Base-by-base conservation (phyloP, 2,888 invertebrate genomes). In the Psococerastis gibbosa region DNA sequence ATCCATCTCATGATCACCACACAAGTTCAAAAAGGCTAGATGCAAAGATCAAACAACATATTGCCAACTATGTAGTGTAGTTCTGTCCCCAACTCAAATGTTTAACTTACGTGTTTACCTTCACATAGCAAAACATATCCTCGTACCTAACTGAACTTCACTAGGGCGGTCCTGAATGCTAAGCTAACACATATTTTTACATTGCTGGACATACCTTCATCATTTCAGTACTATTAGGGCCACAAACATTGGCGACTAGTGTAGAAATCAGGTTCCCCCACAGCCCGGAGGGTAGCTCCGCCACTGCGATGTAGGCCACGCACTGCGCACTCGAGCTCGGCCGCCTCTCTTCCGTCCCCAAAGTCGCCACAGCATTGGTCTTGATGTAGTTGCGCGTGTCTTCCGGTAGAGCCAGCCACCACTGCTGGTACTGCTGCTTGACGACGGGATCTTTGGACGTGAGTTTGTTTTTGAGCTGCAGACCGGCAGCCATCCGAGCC, bases 281-380 rank as follows among this genome's bases (percentile, higher is more conserved):
- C 54, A 89, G 78, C 45, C 79, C 76, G 42, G 81, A 78, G 1
- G 95, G 88, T 47, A 99, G 67, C 64, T 99, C 98, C 23, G 92
- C 83, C 42, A 95, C 91, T 1, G 95, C 98, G 47, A 99, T 89
- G 61, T 92, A 92, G 1, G 98, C 97, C 35, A 99, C 94, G 67
- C 98, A 99, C 63, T 98, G 98, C 1, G 98, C 97, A 5, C 97
- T 97, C 43, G 92, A 89, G 54, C 94, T 94, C 2, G 97, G 98
- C 49, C 97, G 69, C 50, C 78, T 81, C 48, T 78, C 83, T 68
- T 99, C 98, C 48, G 98, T 97, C 47, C 98, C 97, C 53, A 99
- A 71, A 9, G 97, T 83, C 53, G 75, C 74, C 55, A 98, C 66
- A 55, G 94, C 88, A 72, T 95, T 95, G 64, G 83, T 82, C 64